Base-by-base conservation (phyloP, 2,888 invertebrate genomes). In the Aquatica leii region DNA sequence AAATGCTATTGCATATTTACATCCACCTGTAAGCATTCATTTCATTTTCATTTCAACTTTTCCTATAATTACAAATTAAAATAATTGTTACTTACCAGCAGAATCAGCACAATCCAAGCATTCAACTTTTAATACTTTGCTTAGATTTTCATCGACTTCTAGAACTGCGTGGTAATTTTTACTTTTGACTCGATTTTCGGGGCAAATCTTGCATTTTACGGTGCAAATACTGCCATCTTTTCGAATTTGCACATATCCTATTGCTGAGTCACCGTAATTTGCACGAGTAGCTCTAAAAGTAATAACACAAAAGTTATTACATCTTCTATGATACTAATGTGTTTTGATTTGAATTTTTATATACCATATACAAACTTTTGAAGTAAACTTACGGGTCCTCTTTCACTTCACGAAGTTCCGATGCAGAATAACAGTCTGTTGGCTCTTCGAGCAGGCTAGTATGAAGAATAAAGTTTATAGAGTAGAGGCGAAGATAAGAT, bases 181-280 rank as follows among this genome's bases (percentile, higher is more conserved):
- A 12, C 40, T 3, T 40, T 40, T 40, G 9, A 40, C 40, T 40
- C n/a, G 9, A 40, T 40, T 11, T 40, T 40, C 40, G 5, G 40
- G 4, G 40, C 40, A 40, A 40, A 40, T 40, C 40, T 40, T 40
- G 40, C 40, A 40, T 40, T n/a, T n/a, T n/a, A n/a, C n/a, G n/a
- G n/a, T n/a, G n/a, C n/a, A n/a, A n/a, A n/a, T n/a, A n/a, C n/a
- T n/a, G n/a, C n/a, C n/a, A n/a, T n/a, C n/a, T n/a, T n/a, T n/a
- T n/a, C n/a, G n/a, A n/a, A n/a, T 40, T 40, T 40, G 40, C 40
- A 40, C 40, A 40, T 40, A 40, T 14, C 40, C 40, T 14, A 40
- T 14, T 40, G 40, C 40, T 12, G 40, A 40, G 14, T 40, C 40
- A 40, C 40, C 40, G 40, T 40, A 40, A 12, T 40, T 40, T 40